Evolutionary conservation across 2,797 vertebrate species (phyloP).

Genomic region (Glyptemys insculpta): DNA sequence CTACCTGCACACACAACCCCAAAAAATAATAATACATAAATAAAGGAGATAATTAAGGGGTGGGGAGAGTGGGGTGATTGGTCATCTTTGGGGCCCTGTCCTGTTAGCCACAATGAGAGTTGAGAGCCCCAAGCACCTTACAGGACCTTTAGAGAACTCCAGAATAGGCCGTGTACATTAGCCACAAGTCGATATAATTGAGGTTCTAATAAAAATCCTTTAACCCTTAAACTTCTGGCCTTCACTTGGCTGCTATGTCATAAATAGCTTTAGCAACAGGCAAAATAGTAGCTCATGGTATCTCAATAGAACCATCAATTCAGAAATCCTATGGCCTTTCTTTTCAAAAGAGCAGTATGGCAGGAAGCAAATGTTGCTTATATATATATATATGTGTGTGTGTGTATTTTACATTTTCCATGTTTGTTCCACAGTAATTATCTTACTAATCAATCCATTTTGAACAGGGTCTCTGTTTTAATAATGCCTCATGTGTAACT

Average conservation of each 20-base stretch:
- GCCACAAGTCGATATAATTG: constrained; percentile 56
- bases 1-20: not conserved
- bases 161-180: constrained; percentile 54
- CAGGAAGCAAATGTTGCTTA: constrained; percentile 69
- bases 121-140: constrained; percentile 51
- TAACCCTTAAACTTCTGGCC: constrained; percentile 60
- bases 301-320: constrained; percentile 25
- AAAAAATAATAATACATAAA: not conserved
- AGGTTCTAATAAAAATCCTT: constrained; percentile 45
- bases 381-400: constrained; percentile 57
- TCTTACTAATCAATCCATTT: constrained; percentile 62
- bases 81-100: not conserved
- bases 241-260: constrained; percentile 46
- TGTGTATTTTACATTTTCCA: constrained; percentile 66
- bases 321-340: constrained; percentile 25
- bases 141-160: constrained; percentile 61
- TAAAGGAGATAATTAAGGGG: not conserved
- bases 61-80: not conserved
- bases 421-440: constrained; percentile 59
- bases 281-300: constrained; percentile 22
- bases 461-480: constrained; percentile 59
- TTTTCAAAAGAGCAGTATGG: not conserved
- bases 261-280: constrained; percentile 53
- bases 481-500: constrained; percentile 61
- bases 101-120: constrained; percentile 27